Evolutionary conservation across 2,797 vertebrate species (phyloP), one percentile per base, ranked within the genome.

Genomic region (Lacerta bilineata): DNA sequence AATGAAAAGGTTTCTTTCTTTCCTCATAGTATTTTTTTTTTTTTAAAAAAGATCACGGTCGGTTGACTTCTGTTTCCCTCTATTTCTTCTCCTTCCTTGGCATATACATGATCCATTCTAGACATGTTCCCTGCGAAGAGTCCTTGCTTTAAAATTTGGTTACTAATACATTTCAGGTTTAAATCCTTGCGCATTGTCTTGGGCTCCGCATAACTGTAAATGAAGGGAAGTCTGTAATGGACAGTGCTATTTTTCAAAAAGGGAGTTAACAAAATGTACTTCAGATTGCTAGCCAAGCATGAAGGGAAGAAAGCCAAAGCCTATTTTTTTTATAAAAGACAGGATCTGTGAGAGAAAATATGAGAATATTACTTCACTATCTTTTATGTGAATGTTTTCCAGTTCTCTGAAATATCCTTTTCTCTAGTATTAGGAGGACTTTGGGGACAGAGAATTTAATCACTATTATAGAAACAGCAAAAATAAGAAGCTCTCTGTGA

Each of bases 241-340:
- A 8, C 69, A 25, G 55, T 72, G 17, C 59, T 66, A 36, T 15
- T 68, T 5, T 88, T 33, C 41, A 80, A 83, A 83, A 69, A 33
- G 2, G 29, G 3, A 6, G 8, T 82, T 41, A 33, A 36, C 36
- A 27, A n/a, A 71, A 71, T 5, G 29, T 2, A 78, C 0, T 20
- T 46, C 68, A 66, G 10, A 81, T 2, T 33, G 20, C 20, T 86
- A 79, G 17, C 15, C 89, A 89, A 87, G 81, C 4, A 25, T 8
- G 9, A 13, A 5, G 61, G 39, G 1, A 89, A 87, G 91, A 89
- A 89, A 5, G n/a, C n/a, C 0, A 0, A 33, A 80, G 33, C 59
- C 15, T 83, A 74, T 91, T 93, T 88, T 83, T 64, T 33, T 33
- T 33, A 23, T 64, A 46, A 59, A 92, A 66, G 66, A 76, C 41